phyloP scores from a whole-genome alignment of 2,888 invertebrate genomes.

The Gymnosoma rotundatum region DNA sequence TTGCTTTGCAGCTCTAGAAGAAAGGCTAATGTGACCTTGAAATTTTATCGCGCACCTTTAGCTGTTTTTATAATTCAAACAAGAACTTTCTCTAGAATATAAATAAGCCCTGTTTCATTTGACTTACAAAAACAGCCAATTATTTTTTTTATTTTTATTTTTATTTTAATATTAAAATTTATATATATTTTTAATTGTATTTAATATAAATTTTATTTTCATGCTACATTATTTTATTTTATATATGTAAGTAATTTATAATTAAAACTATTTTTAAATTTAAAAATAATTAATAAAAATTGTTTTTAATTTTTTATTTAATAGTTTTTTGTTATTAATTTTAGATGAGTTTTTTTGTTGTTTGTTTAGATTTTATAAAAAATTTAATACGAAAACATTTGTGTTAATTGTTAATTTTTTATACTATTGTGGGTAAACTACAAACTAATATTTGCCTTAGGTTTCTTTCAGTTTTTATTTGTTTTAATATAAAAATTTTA shows the following conservation, averaged over 20 bases:
- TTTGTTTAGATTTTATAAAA: slow-evolving; percentile 52
- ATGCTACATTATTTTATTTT: slow-evolving; percentile 41
- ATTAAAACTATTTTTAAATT: slow-evolving; percentile 50
- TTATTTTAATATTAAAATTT: slow-evolving; percentile 8
- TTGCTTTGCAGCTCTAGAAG: too few relatives aligned
- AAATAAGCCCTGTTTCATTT: background rate
- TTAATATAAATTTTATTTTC: slow-evolving; percentile 47
- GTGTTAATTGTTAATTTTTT: slow-evolving; percentile 40
- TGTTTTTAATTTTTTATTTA: slow-evolving; percentile 17
- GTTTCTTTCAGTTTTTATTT: slow-evolving; percentile 26
- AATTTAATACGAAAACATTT: slow-evolving; percentile 58
- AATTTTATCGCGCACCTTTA: background rate
- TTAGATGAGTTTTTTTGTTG: slow-evolving; percentile 4
- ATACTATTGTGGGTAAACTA: slow-evolving; percentile 53
- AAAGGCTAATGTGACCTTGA: background rate
- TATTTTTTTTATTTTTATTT: slow-evolving; percentile 24
- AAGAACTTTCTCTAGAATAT: background rate
- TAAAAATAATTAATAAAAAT: slow-evolving; percentile 60
- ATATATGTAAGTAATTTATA: slow-evolving; percentile 14
- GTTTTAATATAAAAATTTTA: slow-evolving; percentile 9
- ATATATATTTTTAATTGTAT: slow-evolving; percentile 21
- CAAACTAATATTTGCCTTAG: slow-evolving; percentile 64
- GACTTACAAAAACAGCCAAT: background rate
- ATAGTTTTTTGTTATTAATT: slow-evolving; percentile 20
- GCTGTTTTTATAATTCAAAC: background rate